A percentile compares a stretch with the other conserved stretches of the same genome.
Evolutionary conservation across 1,140 invertebrate species (phyloP).

Genomic region (Heliothis subflexa): DNA sequence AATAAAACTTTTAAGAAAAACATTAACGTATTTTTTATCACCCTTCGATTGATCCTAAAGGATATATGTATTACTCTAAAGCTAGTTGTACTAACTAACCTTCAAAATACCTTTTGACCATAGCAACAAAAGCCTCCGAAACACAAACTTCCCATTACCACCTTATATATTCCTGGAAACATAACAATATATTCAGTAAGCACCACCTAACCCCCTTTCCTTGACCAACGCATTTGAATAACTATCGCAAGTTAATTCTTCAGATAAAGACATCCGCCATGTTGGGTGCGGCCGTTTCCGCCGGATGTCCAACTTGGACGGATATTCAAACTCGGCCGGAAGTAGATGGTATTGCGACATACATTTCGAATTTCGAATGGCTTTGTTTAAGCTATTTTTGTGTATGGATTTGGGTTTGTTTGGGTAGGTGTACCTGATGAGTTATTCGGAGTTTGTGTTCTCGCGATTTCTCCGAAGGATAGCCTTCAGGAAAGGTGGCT

Average conservation of each 20-base stretch:
- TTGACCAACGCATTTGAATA: constrained; percentile 76
- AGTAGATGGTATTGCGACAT: constrained; percentile 80
- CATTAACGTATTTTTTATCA: too few species aligned
- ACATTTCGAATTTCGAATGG: constrained; percentile 83
- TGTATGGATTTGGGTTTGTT: constrained; percentile 6
- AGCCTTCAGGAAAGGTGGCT: too few species aligned
- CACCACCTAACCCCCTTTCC: constrained; percentile 49
- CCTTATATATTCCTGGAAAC: constrained; percentile 6
- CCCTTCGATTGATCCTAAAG: too few species aligned
- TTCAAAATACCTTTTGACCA: too few species aligned
- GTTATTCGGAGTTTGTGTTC: neutral
- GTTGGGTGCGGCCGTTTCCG: constrained; percentile 78
- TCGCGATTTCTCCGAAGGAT: too few species aligned
- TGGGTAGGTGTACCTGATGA: neutral
- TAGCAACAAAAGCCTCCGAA: too few species aligned
- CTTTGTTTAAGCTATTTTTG: constrained; percentile 64
- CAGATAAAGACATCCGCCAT: constrained; percentile 81
- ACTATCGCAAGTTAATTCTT: constrained; percentile 84
- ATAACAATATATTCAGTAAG: constrained; percentile 33
- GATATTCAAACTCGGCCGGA: constrained; percentile 84
- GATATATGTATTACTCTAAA: too few species aligned
- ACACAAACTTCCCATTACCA: neutral
- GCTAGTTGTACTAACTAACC: too few species aligned
- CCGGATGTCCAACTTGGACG: constrained; percentile 82
- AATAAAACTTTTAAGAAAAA: too few species aligned